Percentiles rank a stretch among this genome's conserved stretches.
These are phyloP conservation scores for Antennarius maculatus DNA, from an alignment of 2,797 vertebrate genomes.

Conservation along the genomic window DNA sequence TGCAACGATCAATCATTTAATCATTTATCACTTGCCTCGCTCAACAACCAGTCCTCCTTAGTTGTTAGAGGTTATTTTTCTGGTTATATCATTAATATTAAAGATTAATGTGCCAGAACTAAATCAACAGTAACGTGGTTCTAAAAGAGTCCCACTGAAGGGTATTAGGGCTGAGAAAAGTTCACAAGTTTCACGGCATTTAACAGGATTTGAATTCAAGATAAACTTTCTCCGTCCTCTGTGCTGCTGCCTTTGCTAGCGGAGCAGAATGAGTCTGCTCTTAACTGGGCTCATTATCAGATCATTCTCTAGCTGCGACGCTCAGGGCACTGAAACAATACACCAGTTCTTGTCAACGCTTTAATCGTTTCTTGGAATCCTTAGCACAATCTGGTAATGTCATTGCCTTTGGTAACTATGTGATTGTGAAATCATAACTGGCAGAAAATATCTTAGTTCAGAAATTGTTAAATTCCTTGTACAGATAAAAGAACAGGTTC, in stretches of 20 bases:
- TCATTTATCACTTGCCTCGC: slow-evolving; percentile 37
- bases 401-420: slow-evolving; percentile 28
- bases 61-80: slow-evolving; percentile 56
- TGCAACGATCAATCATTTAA: slow-evolving; percentile 44
- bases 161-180: background rate
- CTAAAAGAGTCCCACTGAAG: slow-evolving; percentile 26
- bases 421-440: slow-evolving; percentile 35
- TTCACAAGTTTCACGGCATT: slow-evolving; percentile 45
- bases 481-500: background rate
- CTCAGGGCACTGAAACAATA: slow-evolving; percentile 36
- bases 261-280: slow-evolving; percentile 10
- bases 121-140: slow-evolving; percentile 48
- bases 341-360: slow-evolving; percentile 48
- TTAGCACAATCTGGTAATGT: slow-evolving; percentile 18
- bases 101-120: slow-evolving; percentile 52
- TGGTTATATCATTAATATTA: slow-evolving; percentile 36
- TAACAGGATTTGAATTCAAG: slow-evolving; percentile 30
- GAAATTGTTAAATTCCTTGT: slow-evolving; percentile 1
- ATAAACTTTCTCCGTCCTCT: slow-evolving; percentile 43
- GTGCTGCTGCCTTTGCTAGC: slow-evolving; percentile 4
- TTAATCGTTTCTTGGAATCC: slow-evolving; percentile 38
- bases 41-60: slow-evolving; percentile 52
- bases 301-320: slow-evolving; percentile 19
- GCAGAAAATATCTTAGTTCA: slow-evolving; percentile 17
- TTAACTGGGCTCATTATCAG: slow-evolving; percentile 31